Conservation (phyloP, 2,888 invertebrate species). For the Orthonevra nobilis region DNA sequence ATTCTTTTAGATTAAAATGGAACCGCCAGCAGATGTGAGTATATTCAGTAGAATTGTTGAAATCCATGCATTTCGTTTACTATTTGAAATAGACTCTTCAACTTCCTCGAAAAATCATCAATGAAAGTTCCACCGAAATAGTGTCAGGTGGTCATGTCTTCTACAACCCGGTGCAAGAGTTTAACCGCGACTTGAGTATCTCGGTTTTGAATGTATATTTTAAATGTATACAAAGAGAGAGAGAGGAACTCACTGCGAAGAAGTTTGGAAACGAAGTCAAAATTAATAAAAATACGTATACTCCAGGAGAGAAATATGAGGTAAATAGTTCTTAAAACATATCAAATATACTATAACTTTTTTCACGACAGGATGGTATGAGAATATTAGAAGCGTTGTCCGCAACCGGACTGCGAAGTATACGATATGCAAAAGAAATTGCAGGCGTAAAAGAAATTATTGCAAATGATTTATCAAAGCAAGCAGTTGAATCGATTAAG, state of each 20-base stretch:
- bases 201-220: constrained; percentile 87
- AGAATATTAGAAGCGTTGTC: constrained; percentile 94
- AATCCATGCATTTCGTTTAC: no score
- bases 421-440: constrained; percentile 97
- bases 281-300: constrained; percentile 48
- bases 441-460: constrained; percentile 88
- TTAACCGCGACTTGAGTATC: constrained; percentile 96
- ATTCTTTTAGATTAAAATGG: constrained; percentile 20
- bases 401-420: constrained; percentile 96
- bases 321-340: constrained; percentile 42
- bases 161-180: constrained; percentile 99
- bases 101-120: constrained; percentile 80
- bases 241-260: constrained; percentile 74
- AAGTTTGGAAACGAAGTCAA: constrained; percentile 20
- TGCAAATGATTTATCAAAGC: constrained; percentile 94
- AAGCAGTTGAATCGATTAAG: constrained; percentile 92
- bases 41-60: no score
- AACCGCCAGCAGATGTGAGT: constrained; percentile 27
- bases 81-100: not conserved
- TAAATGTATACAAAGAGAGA: constrained; percentile 80
- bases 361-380: constrained; percentile 74
- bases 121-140: constrained; percentile 91
- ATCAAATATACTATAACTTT: not conserved
- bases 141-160: constrained; percentile 90
- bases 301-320: constrained; percentile 74